These are phyloP conservation scores for Zelostemma sp. DNA, from an alignment of 1,140 invertebrate genomes.

Conservation along the genomic window DNA sequence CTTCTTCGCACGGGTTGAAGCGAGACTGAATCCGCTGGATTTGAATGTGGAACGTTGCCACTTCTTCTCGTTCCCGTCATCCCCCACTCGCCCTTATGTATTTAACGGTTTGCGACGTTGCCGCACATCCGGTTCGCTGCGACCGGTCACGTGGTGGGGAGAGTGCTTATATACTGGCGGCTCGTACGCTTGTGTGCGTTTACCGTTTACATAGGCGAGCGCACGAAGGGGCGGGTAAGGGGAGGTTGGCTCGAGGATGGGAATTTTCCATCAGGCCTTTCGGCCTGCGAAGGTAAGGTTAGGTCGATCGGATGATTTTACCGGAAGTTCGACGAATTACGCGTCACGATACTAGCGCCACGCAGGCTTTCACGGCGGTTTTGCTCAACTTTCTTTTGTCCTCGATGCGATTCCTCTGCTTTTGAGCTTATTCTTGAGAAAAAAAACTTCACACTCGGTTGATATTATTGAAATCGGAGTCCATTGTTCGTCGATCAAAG, in stretches of 20 bases:
- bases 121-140: conserved; percentile 59
- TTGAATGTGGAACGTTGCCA: conserved; percentile 67
- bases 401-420: background rate
- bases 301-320: conserved; percentile 15
- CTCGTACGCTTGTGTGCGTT: conserved; percentile 8
- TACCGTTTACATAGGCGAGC: background rate
- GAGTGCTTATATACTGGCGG: conserved; percentile 40
- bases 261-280: conserved; percentile 65
- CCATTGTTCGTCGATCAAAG: no score
- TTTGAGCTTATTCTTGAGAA: no score
- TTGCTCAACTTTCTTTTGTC: background rate
- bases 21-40: conserved; percentile 54
- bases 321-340: conserved; percentile 13
- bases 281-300: conserved; percentile 19
- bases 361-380: background rate
- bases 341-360: conserved; percentile 34
- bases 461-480: no score
- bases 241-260: conserved; percentile 49
- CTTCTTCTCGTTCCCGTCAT: conserved; percentile 45
- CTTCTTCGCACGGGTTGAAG: no score
- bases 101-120: conserved; percentile 68
- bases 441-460: no score
- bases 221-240: conserved; percentile 21
- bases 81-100: conserved; percentile 53
- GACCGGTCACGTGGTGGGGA: conserved; percentile 44